Conservation (phyloP, 2,113 vertebrate species). For the Cyprinodon variegatus region DNA sequence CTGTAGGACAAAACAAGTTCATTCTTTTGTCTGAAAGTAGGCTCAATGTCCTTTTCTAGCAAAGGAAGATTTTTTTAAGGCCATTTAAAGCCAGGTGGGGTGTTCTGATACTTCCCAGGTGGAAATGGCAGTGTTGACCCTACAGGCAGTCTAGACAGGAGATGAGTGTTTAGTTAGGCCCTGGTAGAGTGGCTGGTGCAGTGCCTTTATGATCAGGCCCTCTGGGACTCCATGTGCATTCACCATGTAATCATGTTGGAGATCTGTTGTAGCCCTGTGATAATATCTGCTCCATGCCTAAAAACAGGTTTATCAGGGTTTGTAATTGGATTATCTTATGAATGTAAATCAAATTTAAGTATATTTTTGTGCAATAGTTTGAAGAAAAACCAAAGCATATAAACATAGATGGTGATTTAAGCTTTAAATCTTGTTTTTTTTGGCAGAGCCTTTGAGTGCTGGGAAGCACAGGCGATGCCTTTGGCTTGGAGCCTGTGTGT, state of each 20-base stretch:
- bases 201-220: conserved; percentile 29
- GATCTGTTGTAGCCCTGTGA: conserved; percentile 1
- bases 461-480: conserved; percentile 37
- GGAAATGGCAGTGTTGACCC: conserved; percentile 33
- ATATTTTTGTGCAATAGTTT: conserved; percentile 24
- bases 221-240: conserved; percentile 24
- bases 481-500: conserved; percentile 43
- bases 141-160: conserved; percentile 69
- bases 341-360: conserved; percentile 14
- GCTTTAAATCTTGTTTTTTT: conserved; percentile 55
- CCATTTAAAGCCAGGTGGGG: conserved; percentile 3
- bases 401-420: conserved; percentile 47
- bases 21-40: neutral
- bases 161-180: conserved; percentile 59
- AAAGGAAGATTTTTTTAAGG: conserved; percentile 8
- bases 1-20: neutral
- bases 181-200: conserved; percentile 52
- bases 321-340: conserved; percentile 22
- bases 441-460: conserved; percentile 64
- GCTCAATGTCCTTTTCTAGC: neutral
- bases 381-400: conserved; percentile 34
- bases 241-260: conserved; percentile 1
- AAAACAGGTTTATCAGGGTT: conserved; percentile 38
- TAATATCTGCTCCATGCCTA: conserved; percentile 19
- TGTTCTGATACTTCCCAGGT: conserved; percentile 12